These are phyloP conservation scores for Microctenopoma stevenorrisi DNA, from an alignment of 2,797 vertebrate genomes.

Conservation along the genomic window DNA sequence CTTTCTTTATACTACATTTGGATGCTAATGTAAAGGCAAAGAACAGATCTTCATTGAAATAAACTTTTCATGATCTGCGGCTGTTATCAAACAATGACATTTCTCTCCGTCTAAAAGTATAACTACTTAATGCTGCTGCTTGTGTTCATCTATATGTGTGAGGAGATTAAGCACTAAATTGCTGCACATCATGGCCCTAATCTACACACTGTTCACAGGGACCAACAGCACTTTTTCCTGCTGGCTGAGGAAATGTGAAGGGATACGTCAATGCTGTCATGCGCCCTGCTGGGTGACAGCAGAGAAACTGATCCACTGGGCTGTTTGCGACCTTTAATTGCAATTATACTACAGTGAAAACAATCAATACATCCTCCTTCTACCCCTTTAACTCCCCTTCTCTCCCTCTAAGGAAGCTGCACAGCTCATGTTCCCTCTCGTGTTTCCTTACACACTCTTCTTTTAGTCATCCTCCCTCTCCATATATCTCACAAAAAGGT, in stretches of 20 bases:
- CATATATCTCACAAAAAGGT: slow-evolving; percentile 36
- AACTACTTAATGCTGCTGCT: neutral
- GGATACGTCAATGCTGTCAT: slow-evolving; percentile 57
- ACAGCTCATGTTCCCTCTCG: slow-evolving; percentile 26
- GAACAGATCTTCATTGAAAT: neutral
- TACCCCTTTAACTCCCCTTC: neutral
- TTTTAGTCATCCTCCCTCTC: slow-evolving; percentile 9
- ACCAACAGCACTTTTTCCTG: slow-evolving; percentile 26
- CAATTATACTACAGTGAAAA: slow-evolving; percentile 82
- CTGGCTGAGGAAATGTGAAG: slow-evolving; percentile 41
- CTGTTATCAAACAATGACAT: neutral
- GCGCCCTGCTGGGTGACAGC: slow-evolving; percentile 64
- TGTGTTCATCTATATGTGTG: slow-evolving; percentile 4
- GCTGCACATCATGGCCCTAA: slow-evolving; percentile 41
- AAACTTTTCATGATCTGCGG: slow-evolving; percentile 5
- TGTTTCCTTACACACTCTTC: slow-evolving; percentile 24
- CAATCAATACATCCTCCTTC: slow-evolving; percentile 75
- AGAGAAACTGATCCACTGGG: slow-evolving; percentile 73
- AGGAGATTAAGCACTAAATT: slow-evolving; percentile 9
- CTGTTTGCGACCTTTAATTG: slow-evolving; percentile 83
- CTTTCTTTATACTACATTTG: neutral
- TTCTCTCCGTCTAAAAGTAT: neutral
- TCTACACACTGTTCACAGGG: slow-evolving; percentile 46
- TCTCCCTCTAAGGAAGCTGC: neutral
- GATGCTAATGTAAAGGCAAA: neutral